A percentile compares a stretch with the other conserved stretches of the same genome.
These are phyloP conservation scores for Cynopterus sphinx DNA, from an alignment of 2,797 vertebrate species.

Conservation along the genomic window DNA sequence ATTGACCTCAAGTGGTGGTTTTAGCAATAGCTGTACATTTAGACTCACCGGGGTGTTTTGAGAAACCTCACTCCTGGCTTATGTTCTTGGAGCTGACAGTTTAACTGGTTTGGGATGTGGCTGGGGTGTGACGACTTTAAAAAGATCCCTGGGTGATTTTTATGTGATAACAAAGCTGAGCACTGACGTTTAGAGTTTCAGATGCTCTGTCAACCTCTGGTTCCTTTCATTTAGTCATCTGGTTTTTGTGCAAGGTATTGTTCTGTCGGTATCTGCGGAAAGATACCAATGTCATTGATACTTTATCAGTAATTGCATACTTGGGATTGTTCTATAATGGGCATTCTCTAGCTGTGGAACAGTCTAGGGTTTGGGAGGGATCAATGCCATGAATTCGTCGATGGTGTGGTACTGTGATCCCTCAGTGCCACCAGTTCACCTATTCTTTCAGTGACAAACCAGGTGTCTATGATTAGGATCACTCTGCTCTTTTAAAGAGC, in stretches of 20 bases:
- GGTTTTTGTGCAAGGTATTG: background rate
- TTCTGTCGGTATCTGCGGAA: background rate
- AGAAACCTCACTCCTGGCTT: background rate
- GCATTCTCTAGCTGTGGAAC: background rate
- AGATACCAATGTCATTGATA: background rate
- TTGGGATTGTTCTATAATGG: background rate
- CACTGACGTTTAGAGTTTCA: background rate
- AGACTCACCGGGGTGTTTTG: background rate
- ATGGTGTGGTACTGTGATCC: background rate
- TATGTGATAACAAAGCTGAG: background rate
- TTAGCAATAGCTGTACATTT: fast-evolving
- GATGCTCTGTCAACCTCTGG: background rate
- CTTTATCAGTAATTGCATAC: background rate
- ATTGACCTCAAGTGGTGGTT: fast-evolving
- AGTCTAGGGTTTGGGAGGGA: background rate
- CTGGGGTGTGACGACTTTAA: background rate
- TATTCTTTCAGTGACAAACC: background rate
- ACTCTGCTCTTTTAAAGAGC: background rate
- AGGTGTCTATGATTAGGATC: background rate
- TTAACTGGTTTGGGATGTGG: background rate
- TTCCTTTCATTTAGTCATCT: background rate
- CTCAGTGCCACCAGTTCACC: background rate
- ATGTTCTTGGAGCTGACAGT: fast-evolving
- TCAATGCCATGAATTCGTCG: background rate
- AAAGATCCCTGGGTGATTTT: background rate